These are phyloP conservation scores for Calidris pygmaea DNA, from an alignment of 2,113 vertebrate genomes.

Conservation along the genomic window DNA sequence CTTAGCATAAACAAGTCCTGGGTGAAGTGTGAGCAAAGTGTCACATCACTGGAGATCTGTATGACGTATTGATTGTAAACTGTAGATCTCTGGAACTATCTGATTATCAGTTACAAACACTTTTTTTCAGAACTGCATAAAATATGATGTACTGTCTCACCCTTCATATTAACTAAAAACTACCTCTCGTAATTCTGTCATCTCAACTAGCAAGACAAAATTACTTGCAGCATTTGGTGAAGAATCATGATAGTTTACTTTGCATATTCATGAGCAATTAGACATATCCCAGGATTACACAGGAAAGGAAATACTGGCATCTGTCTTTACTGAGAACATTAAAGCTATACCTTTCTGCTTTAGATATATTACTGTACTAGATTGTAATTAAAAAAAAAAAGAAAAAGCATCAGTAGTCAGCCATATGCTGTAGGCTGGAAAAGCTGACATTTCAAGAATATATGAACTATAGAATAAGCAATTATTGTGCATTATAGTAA, in stretches of 20 bases:
- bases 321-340: conserved; percentile 11
- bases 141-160: conserved; percentile 52
- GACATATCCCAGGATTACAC: background rate
- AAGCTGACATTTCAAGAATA: background rate
- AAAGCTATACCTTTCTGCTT: conserved; percentile 44
- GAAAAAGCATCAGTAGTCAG: background rate
- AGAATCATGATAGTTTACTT: conserved; percentile 28
- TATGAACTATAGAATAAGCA: background rate
- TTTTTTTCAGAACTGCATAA: conserved; percentile 4
- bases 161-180: conserved; percentile 28
- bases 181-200: conserved; percentile 9
- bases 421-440: background rate
- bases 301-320: conserved; percentile 16
- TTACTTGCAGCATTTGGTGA: conserved; percentile 42
- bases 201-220: conserved; percentile 26
- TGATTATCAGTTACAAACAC: conserved; percentile 44
- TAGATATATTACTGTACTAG: background rate
- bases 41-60: conserved; percentile 25
- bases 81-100: conserved; percentile 29
- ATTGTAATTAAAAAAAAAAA: background rate
- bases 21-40: conserved; percentile 46
- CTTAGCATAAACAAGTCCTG: conserved; percentile 54
- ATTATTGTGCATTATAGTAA: background rate
- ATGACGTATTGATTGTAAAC: conserved; percentile 39
- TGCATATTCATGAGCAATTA: conserved; percentile 64